Percentiles rank a stretch among this genome's conserved stretches.
Evolutionary conservation across 1,140 invertebrate genomes (phyloP).

Genomic region (Eciton burchellii): DNA sequence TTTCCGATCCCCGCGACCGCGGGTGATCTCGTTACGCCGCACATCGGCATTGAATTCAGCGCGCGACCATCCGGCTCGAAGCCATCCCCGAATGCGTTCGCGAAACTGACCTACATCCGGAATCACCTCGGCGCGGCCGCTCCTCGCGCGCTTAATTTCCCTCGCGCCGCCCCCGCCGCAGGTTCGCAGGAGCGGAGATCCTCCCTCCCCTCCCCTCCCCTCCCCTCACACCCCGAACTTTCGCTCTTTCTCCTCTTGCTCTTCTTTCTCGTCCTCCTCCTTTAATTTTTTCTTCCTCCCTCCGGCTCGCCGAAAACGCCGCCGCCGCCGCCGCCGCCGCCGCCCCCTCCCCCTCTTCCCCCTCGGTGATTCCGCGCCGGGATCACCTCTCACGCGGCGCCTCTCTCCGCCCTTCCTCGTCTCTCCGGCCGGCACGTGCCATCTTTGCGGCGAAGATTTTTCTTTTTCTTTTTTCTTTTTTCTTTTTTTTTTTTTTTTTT

Average conservation of each 20-base stretch:
- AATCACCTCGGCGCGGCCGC: conserved; percentile 35
- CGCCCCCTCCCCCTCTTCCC: too few relatives aligned
- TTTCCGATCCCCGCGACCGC: too few relatives aligned
- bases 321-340: too few relatives aligned
- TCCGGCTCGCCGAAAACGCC: conserved; percentile 43
- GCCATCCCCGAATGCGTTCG: conserved; percentile 58
- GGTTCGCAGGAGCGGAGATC: background rate
- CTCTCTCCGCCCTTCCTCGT: background rate
- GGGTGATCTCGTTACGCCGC: too few relatives aligned
- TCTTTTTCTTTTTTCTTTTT: too few relatives aligned
- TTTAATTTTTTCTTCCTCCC: background rate
- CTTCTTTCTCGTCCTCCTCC: background rate
- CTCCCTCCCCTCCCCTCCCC: too few relatives aligned
- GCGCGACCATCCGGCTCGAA: conserved; percentile 53
- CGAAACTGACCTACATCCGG: conserved; percentile 71
- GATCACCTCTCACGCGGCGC: too few relatives aligned
- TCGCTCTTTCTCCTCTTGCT: background rate
- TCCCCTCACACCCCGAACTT: too few relatives aligned
- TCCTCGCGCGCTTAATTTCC: conserved; percentile 60
- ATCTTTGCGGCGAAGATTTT: conserved; percentile 43
- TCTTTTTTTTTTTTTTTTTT: too few relatives aligned
- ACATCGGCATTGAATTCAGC: too few relatives aligned
- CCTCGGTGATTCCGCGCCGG: too few relatives aligned
- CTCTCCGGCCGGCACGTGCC: background rate
- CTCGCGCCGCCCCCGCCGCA: conserved; percentile 37